Conservation (phyloP, 2,888 invertebrate species). For the Eupeodes luniger region DNA sequence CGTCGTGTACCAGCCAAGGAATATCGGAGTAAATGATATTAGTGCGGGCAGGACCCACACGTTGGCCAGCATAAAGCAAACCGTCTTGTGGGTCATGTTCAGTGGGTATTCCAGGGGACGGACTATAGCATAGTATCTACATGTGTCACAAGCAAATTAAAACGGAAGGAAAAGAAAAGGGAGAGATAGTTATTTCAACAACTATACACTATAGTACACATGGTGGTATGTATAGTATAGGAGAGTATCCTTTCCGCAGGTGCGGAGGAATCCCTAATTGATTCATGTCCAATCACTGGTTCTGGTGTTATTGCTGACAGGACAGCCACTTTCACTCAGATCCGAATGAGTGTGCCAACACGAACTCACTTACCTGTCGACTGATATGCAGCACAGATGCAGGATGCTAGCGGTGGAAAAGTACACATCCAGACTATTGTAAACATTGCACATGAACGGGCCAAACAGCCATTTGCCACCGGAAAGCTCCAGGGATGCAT, state of each 20-base stretch:
- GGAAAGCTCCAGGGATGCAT: constrained; percentile 94
- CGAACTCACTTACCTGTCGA: constrained; percentile 86
- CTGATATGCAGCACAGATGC: constrained; percentile 96
- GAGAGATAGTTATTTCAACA: constrained; percentile 55
- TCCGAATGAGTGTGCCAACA: constrained; percentile 20
- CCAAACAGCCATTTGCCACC: constrained; percentile 95
- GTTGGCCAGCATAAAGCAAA: constrained; percentile 92
- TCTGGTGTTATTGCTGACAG: constrained; percentile 59
- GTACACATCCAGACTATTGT: constrained; percentile 98
- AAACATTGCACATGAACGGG: constrained; percentile 96
- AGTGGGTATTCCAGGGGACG: constrained; percentile 96
- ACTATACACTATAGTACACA: background rate
- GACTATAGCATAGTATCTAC: constrained; percentile 95
- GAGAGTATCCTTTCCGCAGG: background rate
- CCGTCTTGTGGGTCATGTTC: constrained; percentile 94
- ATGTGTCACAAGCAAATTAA: background rate
- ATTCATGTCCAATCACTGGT: constrained; percentile 66
- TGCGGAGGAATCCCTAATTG: constrained; percentile 58
- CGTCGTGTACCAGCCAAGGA: constrained; percentile 97
- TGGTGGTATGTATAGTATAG: too few relatives aligned
- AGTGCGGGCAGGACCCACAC: constrained; percentile 97
- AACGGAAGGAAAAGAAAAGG: constrained; percentile 44
- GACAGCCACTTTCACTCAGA: constrained; percentile 23
- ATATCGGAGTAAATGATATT: constrained; percentile 97
- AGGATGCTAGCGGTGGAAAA: constrained; percentile 97